Evolutionary conservation across 2,113 vertebrate genomes (phyloP), one percentile per base, ranked within the genome.

Genomic region (Pantherophis guttatus): DNA sequence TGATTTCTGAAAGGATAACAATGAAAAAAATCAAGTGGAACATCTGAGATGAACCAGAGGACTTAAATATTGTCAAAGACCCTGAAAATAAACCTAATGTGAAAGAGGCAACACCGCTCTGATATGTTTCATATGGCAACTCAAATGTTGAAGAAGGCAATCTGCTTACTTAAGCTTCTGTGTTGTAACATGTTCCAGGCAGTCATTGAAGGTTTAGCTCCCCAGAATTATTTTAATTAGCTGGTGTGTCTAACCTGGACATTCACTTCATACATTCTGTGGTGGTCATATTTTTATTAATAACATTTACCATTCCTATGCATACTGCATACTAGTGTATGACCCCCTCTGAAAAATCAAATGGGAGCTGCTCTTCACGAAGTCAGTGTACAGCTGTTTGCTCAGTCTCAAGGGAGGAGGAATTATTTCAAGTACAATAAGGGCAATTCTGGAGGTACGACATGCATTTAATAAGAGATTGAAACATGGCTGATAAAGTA

Each of bases 401-500:
- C 97, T 98, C 93, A 98, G 97, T 97, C 96, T 75, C 89, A 98
- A 98, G 91, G 99, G 99, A 50, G 98, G 98, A 75, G 98, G 98
- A 33, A 95, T 99, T 91, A 98, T 99, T 90, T 98, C 98, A 10
- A 99, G 98, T 93, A 99, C 99, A 99, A 98, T 99, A 90, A 98
- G 99, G 96, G 99, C 99, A 91, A 98, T 99, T 96, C 97, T 99
- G 70, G 99, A 99, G 98, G 99, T 99, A 97, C 2, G 44, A 44
- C 33, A 53, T 93, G n/a, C 15, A 12, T 0, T 0, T 2, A 1
- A 39, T 21, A 75, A 75, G n/a, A 59, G 26, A 29, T 58, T 70
- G 12, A 33, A 96, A 50, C 11, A 88, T 50, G 19, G 4, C 86
- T 96, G 94, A 26, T 19, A 89, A 19, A 75, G 1, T 29, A 88